A percentile compares a stretch with the other conserved stretches of the same genome.
phyloP scores from a whole-genome alignment of 2,797 vertebrate species.

The Sebastes jordani region DNA sequence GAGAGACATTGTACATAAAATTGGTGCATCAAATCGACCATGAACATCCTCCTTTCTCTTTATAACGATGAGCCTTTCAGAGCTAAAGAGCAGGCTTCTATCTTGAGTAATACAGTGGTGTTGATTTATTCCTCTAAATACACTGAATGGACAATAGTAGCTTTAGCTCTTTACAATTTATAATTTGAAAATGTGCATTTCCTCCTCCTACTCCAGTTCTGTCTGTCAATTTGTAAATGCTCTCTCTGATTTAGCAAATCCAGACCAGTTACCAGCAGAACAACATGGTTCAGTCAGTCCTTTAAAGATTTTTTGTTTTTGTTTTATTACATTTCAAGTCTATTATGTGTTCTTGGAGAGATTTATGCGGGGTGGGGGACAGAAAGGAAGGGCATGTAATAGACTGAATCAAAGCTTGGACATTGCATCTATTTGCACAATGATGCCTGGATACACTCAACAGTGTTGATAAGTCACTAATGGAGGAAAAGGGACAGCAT shows the following conservation, averaged over 20 bases:
- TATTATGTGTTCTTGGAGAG: not conserved
- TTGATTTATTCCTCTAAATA: not conserved
- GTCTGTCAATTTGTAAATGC: not conserved
- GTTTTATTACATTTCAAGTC: slow-evolving; percentile 4
- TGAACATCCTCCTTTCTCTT: not conserved
- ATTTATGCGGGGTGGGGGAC: not conserved
- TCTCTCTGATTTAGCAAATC: slow-evolving; percentile 22
- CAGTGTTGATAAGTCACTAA: not conserved
- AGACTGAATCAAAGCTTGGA: not conserved
- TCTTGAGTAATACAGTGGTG: not conserved
- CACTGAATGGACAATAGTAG: not conserved
- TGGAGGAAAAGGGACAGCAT: not conserved
- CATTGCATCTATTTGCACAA: not conserved
- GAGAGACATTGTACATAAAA: not conserved
- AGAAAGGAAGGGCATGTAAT: not conserved
- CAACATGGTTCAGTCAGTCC: not conserved
- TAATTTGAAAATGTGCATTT: not conserved
- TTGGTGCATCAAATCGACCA: not conserved
- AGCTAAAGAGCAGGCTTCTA: not conserved
- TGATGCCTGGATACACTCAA: not conserved
- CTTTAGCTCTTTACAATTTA: not conserved
- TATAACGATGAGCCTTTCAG: not conserved
- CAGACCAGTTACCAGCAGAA: not conserved
- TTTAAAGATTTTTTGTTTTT: not conserved
- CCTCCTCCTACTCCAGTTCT: not conserved